phyloP scores from a whole-genome alignment of 2,797 vertebrate genomes.

The Rhinatrema bivittatum region DNA sequence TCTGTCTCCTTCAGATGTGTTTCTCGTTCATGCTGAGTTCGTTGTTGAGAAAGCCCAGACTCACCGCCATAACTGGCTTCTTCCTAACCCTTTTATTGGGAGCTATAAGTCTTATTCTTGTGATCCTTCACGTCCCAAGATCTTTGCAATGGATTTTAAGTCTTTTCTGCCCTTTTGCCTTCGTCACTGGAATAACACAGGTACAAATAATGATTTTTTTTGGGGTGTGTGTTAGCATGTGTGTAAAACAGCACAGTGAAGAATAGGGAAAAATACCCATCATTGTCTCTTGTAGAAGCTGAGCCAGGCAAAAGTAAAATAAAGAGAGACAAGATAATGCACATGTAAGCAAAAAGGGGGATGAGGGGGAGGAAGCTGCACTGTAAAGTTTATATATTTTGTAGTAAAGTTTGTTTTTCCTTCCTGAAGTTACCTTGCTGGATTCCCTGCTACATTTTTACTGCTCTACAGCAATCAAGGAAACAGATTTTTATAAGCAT shows the following conservation, averaged over 20 bases:
- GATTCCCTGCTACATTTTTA: too few species aligned
- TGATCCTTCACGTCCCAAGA: conserved; percentile 66
- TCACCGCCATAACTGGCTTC: conserved; percentile 62
- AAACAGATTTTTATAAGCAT: too few species aligned
- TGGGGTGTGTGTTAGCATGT: too few species aligned
- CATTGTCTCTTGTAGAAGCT: background rate
- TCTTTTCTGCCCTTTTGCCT: conserved; percentile 74
- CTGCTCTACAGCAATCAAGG: too few species aligned
- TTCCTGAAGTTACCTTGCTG: too few species aligned
- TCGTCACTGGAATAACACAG: conserved; percentile 72
- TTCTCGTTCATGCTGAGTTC: conserved; percentile 83
- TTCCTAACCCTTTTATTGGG: conserved; percentile 70
- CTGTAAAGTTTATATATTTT: too few species aligned
- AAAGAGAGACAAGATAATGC: too few species aligned
- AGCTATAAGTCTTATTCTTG: conserved; percentile 62
- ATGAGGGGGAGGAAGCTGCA: too few species aligned
- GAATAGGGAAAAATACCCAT: too few species aligned
- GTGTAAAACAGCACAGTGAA: too few species aligned
- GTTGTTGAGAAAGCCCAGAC: conserved; percentile 73
- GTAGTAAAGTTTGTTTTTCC: too few species aligned
- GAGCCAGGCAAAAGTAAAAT: background rate
- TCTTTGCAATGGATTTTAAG: conserved; percentile 61
- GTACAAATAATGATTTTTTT: conserved; percentile 31
- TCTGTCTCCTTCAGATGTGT: conserved; percentile 59
- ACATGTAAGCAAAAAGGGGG: too few species aligned